Base-by-base conservation (phyloP, 2,797 vertebrate genomes). In the Neosilurus mollespiculum region DNA sequence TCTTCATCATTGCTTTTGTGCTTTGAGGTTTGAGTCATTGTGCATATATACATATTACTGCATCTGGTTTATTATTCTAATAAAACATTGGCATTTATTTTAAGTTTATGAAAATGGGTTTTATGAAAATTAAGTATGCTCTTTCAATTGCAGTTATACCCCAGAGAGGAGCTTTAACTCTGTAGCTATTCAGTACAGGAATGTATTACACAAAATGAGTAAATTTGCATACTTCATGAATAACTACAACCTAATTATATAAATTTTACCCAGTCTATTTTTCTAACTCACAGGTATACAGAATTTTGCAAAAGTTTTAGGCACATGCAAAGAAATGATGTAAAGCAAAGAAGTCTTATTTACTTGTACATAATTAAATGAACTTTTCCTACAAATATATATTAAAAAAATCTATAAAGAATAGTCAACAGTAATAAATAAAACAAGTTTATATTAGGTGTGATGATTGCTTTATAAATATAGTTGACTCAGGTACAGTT, bases 1-100 rank as follows among this genome's bases (percentile, higher is more conserved):
- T 78, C 79, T 59, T 79, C 26, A 30, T 79, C 15, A 79, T 64
- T 43, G 24, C 75, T 53, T 51, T 59, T 18, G n/a, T 26, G 54
- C 66, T 59, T 43, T 4, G 51, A 30, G 15, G 51, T 54, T 24
- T 56, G 51, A 16, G 2, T 72, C 16, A 26, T 16, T 53, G 51
- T 54, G n/a, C n/a, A n/a, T n/a, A n/a, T n/a, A n/a, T n/a, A n/a
- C 10, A 34, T 34, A 20, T 75, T 34, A 34, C 72, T 75, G 10
- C 58, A 75, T 75, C 14, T 14, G 1, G 70, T 24, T 56, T 54
- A 54, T 54, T 9, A 54, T 2, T 2, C n/a, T n/a, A n/a, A 26
- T 26, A 15, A 24, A 8, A 71, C 24, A 51, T n/a, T 5, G 9
- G 1, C 11, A 7, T 73, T 73, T 54, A 18, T 18, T 73, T 16